A percentile compares a stretch with the other conserved stretches of the same genome.
Evolutionary conservation across 2,797 vertebrate genomes (phyloP).

Genomic region (Cossypha niveicapilla): DNA sequence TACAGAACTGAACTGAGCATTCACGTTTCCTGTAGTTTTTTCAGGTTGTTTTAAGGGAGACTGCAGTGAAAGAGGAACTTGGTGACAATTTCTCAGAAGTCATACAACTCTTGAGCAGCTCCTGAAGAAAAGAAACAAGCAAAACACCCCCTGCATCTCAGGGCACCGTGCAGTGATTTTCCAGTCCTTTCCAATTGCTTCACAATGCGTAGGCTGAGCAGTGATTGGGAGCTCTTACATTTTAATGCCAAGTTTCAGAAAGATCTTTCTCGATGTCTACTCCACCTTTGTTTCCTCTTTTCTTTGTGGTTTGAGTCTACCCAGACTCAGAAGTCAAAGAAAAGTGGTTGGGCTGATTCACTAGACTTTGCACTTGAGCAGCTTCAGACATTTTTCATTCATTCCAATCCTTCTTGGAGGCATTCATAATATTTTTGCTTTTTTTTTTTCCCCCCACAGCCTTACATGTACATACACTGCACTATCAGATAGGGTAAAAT

Average conservation of each 20-base stretch:
- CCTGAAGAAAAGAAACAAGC: background rate
- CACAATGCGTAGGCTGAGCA: slow-evolving; percentile 29
- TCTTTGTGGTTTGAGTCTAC: slow-evolving; percentile 52
- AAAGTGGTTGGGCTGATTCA: slow-evolving; percentile 32
- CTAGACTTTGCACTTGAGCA: background rate
- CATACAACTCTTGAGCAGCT: background rate
- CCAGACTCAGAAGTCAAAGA: slow-evolving; percentile 27
- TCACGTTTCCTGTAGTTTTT: background rate
- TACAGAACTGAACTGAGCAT: accelerated
- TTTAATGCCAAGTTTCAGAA: slow-evolving; percentile 47
- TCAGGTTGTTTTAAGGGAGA: background rate
- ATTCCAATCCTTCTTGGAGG: slow-evolving; percentile 16
- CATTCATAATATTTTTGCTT: slow-evolving; percentile 15
- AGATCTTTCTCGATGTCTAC: slow-evolving; percentile 27
- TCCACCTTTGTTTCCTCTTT: slow-evolving; percentile 53
- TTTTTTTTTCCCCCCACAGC: background rate
- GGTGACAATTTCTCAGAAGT: background rate
- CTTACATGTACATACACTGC: background rate
- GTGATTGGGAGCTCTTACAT: background rate
- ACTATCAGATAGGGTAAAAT: background rate
- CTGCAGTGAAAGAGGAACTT: background rate
- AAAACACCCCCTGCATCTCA: background rate
- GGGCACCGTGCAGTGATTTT: slow-evolving; percentile 5
- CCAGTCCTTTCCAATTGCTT: slow-evolving; percentile 32
- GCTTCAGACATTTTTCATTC: slow-evolving; percentile 37